Conservation (phyloP, 2,113 vertebrate species). For the Siniperca knerii region DNA sequence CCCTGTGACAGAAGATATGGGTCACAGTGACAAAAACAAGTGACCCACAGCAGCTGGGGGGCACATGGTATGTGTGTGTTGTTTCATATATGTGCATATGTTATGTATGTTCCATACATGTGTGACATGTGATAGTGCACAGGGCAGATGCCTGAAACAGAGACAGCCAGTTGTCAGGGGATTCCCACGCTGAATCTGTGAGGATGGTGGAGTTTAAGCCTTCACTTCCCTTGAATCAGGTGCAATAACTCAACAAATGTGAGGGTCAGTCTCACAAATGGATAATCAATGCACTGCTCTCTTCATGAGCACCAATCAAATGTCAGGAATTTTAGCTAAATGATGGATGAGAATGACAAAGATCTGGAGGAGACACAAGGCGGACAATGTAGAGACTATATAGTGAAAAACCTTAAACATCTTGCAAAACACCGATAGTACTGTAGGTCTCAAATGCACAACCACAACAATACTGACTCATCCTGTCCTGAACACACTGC, state of each 20-base stretch:
- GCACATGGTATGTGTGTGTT: conserved; percentile 50
- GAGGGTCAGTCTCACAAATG: not conserved
- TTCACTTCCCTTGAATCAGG: conserved; percentile 12
- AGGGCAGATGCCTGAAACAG: conserved; percentile 49
- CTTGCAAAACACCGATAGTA: not conserved
- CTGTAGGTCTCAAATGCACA: conserved; percentile 27
- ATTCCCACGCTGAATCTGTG: conserved; percentile 56
- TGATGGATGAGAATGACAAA: not conserved
- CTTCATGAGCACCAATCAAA: not conserved
- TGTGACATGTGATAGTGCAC: conserved; percentile 59
- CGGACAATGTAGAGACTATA: not conserved
- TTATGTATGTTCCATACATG: conserved; percentile 46
- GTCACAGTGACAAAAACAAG: conserved; percentile 63
- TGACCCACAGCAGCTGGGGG: conserved; percentile 54
- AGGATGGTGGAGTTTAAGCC: conserved; percentile 11
- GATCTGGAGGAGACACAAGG: not conserved
- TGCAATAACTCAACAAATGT: conserved; percentile 6
- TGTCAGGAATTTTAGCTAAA: not conserved
- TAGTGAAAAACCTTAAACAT: not conserved
- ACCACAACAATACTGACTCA: conserved; percentile 41
- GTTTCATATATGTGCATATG: conserved; percentile 53
- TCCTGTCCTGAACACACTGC: not conserved
- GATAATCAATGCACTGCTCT: conserved; percentile 5
- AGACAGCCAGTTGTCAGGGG: conserved; percentile 63
- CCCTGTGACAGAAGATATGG: conserved; percentile 46